Evolutionary conservation across 2,888 invertebrate genomes (phyloP).

Genomic region (Polydrusus tereticollis): DNA sequence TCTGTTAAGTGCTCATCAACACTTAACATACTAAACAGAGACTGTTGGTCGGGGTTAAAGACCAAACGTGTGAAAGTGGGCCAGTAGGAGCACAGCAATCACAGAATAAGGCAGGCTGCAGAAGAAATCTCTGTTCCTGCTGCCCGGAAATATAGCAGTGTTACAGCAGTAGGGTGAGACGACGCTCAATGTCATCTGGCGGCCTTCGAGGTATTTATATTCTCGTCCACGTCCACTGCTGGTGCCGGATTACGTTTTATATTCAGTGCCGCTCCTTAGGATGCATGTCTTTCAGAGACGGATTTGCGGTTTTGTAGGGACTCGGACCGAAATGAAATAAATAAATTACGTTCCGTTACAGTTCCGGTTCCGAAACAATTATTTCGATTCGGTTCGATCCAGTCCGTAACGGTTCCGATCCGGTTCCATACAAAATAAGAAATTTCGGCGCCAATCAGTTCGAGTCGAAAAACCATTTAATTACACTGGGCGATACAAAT

Average conservation of each 20-base stretch:
- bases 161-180: conserved; percentile 62
- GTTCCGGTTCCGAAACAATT: too few relatives aligned
- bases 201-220: conserved; percentile 64
- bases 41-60: conserved; percentile 36
- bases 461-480: too few relatives aligned
- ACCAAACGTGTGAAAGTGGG: conserved; percentile 33
- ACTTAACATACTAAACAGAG: conserved; percentile 19
- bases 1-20: background rate
- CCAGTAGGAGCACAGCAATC: conserved; percentile 39
- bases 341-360: too few relatives aligned
- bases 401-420: too few relatives aligned
- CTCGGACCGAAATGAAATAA: too few relatives aligned
- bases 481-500: too few relatives aligned
- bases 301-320: too few relatives aligned
- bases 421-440: too few relatives aligned
- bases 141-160: conserved; percentile 62
- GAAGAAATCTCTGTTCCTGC: conserved; percentile 18
- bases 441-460: too few relatives aligned
- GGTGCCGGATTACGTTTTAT: conserved; percentile 50
- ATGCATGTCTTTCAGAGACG: background rate
- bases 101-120: conserved; percentile 22
- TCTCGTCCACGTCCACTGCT: conserved; percentile 46
- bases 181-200: conserved; percentile 62
- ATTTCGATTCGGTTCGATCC: too few relatives aligned
- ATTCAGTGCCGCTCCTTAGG: conserved; percentile 37